phyloP scores from a whole-genome alignment of 23 tunicate genomes.

The Clavelina lepadiformis region DNA sequence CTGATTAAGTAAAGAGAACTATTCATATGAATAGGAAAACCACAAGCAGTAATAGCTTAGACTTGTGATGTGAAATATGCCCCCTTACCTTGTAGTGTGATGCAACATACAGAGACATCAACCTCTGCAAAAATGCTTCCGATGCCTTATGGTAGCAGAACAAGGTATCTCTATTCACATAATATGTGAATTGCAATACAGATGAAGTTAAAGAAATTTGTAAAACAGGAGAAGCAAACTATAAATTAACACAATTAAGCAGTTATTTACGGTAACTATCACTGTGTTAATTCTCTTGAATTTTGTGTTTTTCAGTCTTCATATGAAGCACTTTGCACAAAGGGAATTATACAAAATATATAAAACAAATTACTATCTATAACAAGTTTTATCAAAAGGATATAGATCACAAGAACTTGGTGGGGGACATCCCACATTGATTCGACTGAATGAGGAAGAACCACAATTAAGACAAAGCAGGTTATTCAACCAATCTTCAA shows the following conservation, averaged over 20 bases:
- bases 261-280: neutral
- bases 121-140: conserved; percentile 70
- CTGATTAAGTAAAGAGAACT: too few relatives aligned
- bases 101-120: conserved; percentile 94
- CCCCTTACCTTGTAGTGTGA: conserved; percentile 87
- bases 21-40: too few relatives aligned
- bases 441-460: conserved; percentile 16
- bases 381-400: conserved; percentile 36
- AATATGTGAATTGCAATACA: conserved; percentile 38
- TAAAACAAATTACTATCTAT: too few relatives aligned
- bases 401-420: conserved; percentile 83
- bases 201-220: conserved; percentile 3
- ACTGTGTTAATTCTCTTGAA: neutral
- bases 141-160: conserved; percentile 93
- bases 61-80: too few relatives aligned
- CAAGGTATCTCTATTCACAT: conserved; percentile 87
- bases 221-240: conserved; percentile 2
- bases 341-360: too few relatives aligned
- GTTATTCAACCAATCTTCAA: conserved; percentile 86
- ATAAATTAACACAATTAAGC: conserved; percentile 1
- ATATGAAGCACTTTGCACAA: neutral
- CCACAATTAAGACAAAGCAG: conserved; percentile 89
- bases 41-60: too few relatives aligned
- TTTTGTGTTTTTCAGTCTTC: neutral
- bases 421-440: conserved; percentile 39